These are phyloP conservation scores for Pachydiplax longipennis DNA, from an alignment of 2,888 invertebrate genomes.

Conservation along the genomic window DNA sequence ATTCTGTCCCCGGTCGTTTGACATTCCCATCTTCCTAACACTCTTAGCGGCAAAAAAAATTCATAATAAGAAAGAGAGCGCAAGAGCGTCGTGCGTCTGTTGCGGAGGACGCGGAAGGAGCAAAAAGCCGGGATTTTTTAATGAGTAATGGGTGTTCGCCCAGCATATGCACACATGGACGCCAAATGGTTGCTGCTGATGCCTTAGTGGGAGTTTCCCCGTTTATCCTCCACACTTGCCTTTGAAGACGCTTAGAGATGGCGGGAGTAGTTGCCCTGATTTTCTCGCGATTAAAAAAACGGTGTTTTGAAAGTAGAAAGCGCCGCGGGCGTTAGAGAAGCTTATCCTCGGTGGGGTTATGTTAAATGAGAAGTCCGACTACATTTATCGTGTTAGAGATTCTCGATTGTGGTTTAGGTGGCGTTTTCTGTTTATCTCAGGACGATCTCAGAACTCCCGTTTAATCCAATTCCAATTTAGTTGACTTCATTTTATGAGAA, in stretches of 20 bases:
- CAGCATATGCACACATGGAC: not conserved
- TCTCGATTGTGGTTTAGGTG: too few relatives aligned
- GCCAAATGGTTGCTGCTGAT: slow-evolving; percentile 19
- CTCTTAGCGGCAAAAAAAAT: not conserved
- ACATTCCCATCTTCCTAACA: slow-evolving; percentile 25
- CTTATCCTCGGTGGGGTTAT: not conserved
- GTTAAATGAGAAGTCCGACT: too few relatives aligned
- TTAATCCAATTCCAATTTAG: too few relatives aligned
- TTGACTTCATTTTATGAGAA: too few relatives aligned
- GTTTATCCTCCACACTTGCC: not conserved
- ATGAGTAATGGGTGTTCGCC: not conserved
- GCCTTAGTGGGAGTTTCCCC: not conserved
- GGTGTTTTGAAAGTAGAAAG: not conserved
- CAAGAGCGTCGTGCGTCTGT: slow-evolving; percentile 6
- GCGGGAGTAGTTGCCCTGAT: not conserved
- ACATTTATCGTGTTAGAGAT: too few relatives aligned
- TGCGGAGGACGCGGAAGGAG: not conserved
- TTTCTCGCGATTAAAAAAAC: not conserved
- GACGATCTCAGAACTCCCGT: too few relatives aligned
- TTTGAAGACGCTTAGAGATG: not conserved
- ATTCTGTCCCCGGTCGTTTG: slow-evolving; percentile 15
- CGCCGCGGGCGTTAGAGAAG: not conserved
- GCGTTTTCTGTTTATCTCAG: not conserved
- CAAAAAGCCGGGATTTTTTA: not conserved
- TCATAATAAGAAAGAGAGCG: not conserved